Evolutionary conservation across 2,888 invertebrate genomes (phyloP).

Genomic region (Hybos culiciformis): DNA sequence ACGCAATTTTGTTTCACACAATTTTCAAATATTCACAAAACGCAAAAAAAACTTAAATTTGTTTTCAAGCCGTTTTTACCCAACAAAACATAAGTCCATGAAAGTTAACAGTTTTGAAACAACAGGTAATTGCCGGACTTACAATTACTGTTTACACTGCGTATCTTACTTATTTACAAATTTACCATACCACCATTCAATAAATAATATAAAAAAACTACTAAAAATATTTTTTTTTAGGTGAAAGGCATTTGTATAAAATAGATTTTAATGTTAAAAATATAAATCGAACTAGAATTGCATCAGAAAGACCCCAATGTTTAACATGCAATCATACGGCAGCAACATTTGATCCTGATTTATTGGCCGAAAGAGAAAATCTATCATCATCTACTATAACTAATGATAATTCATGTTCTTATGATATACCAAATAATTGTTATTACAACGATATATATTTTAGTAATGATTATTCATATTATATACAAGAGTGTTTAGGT

Average conservation of each 20-base stretch:
- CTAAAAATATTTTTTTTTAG: too few species aligned
- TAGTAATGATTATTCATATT: conserved; percentile 47
- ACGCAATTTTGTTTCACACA: too few species aligned
- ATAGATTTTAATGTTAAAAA: conserved; percentile 39
- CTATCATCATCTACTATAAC: conserved; percentile 11
- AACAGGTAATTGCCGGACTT: too few species aligned
- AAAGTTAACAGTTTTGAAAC: too few species aligned
- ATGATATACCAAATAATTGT: conserved; percentile 41
- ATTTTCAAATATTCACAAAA: too few species aligned
- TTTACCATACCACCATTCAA: too few species aligned
- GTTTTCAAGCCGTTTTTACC: too few species aligned
- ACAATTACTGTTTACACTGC: too few species aligned
- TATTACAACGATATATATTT: conserved; percentile 53
- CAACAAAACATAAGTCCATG: too few species aligned
- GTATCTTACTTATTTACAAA: too few species aligned
- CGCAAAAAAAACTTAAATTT: too few species aligned
- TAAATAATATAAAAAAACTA: too few species aligned
- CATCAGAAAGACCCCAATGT: conserved; percentile 32
- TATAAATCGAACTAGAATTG: conserved; percentile 33
- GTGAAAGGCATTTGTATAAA: conserved; percentile 68
- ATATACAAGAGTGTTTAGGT: conserved; percentile 66
- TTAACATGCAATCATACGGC: conserved; percentile 35
- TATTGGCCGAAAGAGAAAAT: conserved; percentile 20
- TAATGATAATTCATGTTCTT: conserved; percentile 24
- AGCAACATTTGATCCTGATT: conserved; percentile 27